These are phyloP conservation scores for Acropternis orthonyx DNA, from an alignment of 2,797 vertebrate species.

Conservation along the genomic window DNA sequence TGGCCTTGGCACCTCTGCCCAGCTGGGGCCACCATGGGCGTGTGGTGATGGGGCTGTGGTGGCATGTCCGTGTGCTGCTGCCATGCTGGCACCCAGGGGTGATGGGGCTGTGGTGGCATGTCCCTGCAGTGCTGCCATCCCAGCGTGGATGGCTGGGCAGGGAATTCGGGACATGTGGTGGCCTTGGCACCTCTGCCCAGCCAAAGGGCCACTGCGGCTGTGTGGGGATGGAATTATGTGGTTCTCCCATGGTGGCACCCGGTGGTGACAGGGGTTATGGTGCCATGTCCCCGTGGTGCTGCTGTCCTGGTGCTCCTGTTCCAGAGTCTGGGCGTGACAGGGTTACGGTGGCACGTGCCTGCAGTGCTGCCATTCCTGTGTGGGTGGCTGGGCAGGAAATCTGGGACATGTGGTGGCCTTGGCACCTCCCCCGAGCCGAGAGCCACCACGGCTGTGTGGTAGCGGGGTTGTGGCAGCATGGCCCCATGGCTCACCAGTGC, in stretches of 20 bases:
- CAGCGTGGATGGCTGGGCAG: background rate
- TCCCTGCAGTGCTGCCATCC: background rate
- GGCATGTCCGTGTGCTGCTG: accelerated
- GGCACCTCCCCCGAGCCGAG: background rate
- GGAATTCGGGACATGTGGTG: background rate
- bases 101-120: background rate
- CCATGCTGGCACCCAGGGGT: too few relatives aligned
- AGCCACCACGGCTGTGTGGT: background rate
- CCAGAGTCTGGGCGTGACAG: background rate
- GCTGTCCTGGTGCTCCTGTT: background rate
- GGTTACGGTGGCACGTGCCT: accelerated
- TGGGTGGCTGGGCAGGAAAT: background rate
- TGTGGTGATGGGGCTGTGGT: background rate
- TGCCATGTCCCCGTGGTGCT: accelerated
- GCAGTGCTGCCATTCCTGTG: too few relatives aligned
- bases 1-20: background rate
- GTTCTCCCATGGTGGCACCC: background rate
- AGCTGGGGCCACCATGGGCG: accelerated
- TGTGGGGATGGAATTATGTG: background rate
- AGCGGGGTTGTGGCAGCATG: background rate
- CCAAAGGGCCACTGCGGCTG: accelerated
- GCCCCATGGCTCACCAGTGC: background rate
- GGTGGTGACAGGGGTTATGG: too few relatives aligned
- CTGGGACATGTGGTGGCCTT: background rate
- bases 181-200: accelerated